Evolutionary conservation across 2,888 invertebrate species (phyloP).

Genomic region (Oligia strigilis): DNA sequence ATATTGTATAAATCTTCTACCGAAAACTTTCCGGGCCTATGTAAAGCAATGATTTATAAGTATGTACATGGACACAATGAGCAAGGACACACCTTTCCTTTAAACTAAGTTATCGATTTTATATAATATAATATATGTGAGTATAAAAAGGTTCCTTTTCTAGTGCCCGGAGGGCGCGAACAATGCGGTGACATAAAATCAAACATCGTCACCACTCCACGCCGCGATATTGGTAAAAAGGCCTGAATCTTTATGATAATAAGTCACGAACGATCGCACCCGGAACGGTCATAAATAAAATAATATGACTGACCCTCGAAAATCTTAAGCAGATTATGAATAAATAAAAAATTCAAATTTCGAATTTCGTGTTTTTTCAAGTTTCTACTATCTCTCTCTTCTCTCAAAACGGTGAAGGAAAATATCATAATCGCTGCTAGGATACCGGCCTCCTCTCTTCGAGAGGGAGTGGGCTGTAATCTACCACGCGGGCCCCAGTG

Average conservation of each 20-base stretch:
- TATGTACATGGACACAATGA: conserved; percentile 48
- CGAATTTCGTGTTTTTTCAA: conserved; percentile 59
- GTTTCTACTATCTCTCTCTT: background rate
- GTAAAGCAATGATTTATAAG: conserved; percentile 55
- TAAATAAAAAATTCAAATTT: too few species aligned
- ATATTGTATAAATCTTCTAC: conserved; percentile 44
- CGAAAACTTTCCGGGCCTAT: conserved; percentile 29
- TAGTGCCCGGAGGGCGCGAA: conserved; percentile 62
- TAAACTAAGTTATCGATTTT: conserved; percentile 59
- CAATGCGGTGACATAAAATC: conserved; percentile 70
- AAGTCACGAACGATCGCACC: conserved; percentile 70
- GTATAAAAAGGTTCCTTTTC: conserved; percentile 62
- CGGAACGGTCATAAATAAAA: conserved; percentile 74
- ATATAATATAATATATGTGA: conserved; percentile 51
- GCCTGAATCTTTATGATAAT: conserved; percentile 70
- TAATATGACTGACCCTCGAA: conserved; percentile 73
- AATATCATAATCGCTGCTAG: background rate
- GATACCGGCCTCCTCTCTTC: too few species aligned
- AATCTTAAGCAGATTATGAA: conserved; percentile 77
- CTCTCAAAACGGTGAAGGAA: background rate
- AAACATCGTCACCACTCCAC: conserved; percentile 66
- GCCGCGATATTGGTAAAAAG: conserved; percentile 67
- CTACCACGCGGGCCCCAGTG: too few species aligned
- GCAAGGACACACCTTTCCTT: conserved; percentile 48
- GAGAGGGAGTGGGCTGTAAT: too few species aligned